phyloP scores from a whole-genome alignment of 2,797 vertebrate species.

The Cossypha caffra region DNA sequence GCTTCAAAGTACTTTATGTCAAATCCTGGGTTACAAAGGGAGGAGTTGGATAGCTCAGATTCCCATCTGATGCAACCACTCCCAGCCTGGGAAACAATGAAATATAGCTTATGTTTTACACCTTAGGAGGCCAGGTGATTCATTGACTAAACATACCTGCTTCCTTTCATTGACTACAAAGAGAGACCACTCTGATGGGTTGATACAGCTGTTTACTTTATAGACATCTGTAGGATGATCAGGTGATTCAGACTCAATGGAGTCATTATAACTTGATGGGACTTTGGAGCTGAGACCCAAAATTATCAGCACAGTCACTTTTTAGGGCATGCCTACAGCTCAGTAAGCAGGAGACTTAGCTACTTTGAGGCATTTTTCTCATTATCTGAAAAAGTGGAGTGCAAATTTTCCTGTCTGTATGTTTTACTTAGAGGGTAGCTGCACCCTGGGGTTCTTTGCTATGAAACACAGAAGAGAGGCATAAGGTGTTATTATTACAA shows the following conservation, averaged over 20 bases:
- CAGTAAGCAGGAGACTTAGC: not conserved
- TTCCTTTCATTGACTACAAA: not conserved
- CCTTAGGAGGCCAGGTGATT: not conserved
- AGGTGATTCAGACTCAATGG: not conserved
- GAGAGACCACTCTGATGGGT: not conserved
- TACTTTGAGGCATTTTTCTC: not conserved
- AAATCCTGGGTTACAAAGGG: not conserved
- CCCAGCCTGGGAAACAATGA: not conserved
- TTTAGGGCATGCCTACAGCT: not conserved
- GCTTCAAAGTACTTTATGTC: not conserved
- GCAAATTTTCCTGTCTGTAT: not conserved
- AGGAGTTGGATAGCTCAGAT: not conserved
- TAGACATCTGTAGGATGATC: not conserved
- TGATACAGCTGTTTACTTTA: not conserved
- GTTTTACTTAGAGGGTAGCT: not conserved
- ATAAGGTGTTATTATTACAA: not conserved
- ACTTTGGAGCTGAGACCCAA: not conserved
- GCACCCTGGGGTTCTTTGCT: constrained; percentile 27
- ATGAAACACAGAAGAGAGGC: not conserved
- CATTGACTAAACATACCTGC: not conserved
- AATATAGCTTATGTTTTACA: not conserved
- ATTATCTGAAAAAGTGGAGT: not conserved
- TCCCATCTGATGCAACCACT: not conserved
- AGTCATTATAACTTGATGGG: not conserved
- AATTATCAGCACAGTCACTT: not conserved